These are phyloP conservation scores for Parazoanthus atlanticus DNA, from an alignment of 92 coral and sea anemone genomes.

Conservation along the genomic window DNA sequence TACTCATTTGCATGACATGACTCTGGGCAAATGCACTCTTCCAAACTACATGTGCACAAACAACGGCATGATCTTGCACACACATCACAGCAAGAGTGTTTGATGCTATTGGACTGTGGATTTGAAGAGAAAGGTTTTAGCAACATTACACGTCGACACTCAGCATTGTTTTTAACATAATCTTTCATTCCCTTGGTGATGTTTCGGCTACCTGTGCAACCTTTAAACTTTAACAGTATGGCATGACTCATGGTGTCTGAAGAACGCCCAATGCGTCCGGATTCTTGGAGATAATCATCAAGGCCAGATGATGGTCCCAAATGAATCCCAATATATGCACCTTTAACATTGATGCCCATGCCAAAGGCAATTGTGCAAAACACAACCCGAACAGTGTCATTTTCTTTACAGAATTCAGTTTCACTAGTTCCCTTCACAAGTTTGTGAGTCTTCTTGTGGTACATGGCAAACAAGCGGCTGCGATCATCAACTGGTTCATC, in stretches of 20 bases:
- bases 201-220: slow-evolving; percentile 47
- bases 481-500: slow-evolving; percentile 51
- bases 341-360: slow-evolving; percentile 60
- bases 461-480: slow-evolving; percentile 51
- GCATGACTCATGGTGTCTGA: slow-evolving; percentile 35
- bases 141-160: slow-evolving; percentile 45
- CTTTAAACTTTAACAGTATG: slow-evolving; percentile 51
- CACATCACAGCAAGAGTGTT: slow-evolving; percentile 65
- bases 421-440: slow-evolving; percentile 39
- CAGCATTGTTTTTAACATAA: slow-evolving; percentile 43
- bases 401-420: slow-evolving; percentile 48
- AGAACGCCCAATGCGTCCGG: slow-evolving; percentile 64
- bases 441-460: slow-evolving; percentile 51
- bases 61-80: slow-evolving; percentile 56
- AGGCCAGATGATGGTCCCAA: slow-evolving; percentile 61
- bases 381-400: slow-evolving; percentile 48
- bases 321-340: slow-evolving; percentile 13
- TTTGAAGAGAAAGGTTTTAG: slow-evolving; percentile 13
- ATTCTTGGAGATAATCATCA: slow-evolving; percentile 70
- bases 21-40: slow-evolving; percentile 20
- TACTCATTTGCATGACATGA: not conserved
- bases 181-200: slow-evolving; percentile 53
- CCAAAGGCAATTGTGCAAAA: slow-evolving; percentile 71
- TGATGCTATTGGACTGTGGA: not conserved
- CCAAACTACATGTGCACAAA: slow-evolving; percentile 2